Conservation (phyloP, 2,797 vertebrate species). For the Rhinatrema bivittatum region DNA sequence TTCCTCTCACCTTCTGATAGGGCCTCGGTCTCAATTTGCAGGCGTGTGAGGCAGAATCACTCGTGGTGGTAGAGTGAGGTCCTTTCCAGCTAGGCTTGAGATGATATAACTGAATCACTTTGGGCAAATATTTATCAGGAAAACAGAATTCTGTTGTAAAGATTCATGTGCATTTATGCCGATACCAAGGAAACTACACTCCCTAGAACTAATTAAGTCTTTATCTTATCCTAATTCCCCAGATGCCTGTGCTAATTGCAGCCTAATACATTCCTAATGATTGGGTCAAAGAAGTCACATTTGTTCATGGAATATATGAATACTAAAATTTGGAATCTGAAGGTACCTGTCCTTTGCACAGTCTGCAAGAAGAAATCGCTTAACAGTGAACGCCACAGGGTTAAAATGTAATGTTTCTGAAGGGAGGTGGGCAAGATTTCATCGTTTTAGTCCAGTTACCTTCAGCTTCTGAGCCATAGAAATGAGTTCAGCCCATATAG, state of each 20-base stretch:
- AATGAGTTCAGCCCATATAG: slow-evolving; percentile 9
- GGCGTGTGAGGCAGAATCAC: no score
- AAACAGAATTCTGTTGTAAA: neutral
- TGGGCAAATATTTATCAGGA: slow-evolving; percentile 1
- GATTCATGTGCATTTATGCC: slow-evolving; percentile 8
- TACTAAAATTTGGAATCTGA: slow-evolving; percentile 3
- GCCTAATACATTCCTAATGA: no score
- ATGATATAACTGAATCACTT: neutral
- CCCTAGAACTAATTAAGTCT: slow-evolving; percentile 22
- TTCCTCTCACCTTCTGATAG: no score
- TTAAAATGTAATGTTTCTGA: neutral
- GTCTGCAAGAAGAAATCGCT: slow-evolving; percentile 7
- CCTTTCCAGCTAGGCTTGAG: neutral
- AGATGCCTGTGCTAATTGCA: slow-evolving; percentile 1
- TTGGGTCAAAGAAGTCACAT: slow-evolving; percentile 8
- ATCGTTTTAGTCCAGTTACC: neutral
- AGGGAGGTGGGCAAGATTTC: slow-evolving; percentile 15
- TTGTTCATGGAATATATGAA: neutral
- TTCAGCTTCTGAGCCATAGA: slow-evolving; percentile 12
- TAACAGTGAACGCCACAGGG: neutral
- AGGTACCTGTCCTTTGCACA: neutral
- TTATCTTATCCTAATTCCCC: slow-evolving; percentile 11
- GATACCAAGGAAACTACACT: slow-evolving; percentile 8
- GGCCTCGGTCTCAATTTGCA: no score
- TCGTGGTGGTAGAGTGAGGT: no score